These are phyloP conservation scores for Oreochromis spilurus DNA, from an alignment of 2,113 vertebrate genomes.

Conservation along the genomic window DNA sequence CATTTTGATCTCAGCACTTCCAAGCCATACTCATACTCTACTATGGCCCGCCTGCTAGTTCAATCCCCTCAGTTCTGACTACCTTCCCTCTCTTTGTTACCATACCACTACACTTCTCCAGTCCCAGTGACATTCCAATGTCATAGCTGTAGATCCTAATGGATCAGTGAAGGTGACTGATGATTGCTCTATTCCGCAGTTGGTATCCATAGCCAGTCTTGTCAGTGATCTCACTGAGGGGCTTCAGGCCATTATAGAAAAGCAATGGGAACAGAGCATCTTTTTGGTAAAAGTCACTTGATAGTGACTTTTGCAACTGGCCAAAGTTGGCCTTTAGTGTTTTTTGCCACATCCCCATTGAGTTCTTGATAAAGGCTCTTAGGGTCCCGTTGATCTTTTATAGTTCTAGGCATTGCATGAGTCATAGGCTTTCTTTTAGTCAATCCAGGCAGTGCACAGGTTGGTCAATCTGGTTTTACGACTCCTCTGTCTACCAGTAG, in stretches of 20 bases:
- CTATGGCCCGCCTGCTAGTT: neutral
- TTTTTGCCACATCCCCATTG: neutral
- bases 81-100: neutral
- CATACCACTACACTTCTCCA: neutral
- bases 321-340: neutral
- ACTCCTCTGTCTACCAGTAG: too few species aligned
- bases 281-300: neutral
- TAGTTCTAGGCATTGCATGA: neutral
- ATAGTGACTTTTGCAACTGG: neutral
- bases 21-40: neutral
- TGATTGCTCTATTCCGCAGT: neutral
- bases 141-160: neutral
- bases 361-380: neutral
- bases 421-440: neutral
- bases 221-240: neutral
- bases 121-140: neutral
- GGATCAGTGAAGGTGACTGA: neutral
- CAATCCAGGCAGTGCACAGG: neutral
- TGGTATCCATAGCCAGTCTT: neutral
- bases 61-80: neutral
- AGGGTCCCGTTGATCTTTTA: neutral
- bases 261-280: neutral
- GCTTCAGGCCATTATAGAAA: neutral
- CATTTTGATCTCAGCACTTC: neutral
- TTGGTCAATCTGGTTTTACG: too few species aligned